Base-by-base conservation (phyloP, 1,140 invertebrate species). In the Pogonomyrmex barbatus region DNA sequence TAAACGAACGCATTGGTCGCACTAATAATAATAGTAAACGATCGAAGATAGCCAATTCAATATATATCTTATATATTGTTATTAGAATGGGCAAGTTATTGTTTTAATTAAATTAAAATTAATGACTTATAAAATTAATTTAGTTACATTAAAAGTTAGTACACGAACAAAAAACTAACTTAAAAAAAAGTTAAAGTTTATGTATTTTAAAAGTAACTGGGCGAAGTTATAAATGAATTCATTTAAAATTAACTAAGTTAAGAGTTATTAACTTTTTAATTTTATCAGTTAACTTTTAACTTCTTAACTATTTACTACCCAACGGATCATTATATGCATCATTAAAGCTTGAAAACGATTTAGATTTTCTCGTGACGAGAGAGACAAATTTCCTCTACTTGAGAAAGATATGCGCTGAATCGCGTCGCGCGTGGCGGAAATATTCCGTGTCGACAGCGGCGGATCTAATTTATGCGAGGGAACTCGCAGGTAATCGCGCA, bases 401-500 rank as follows among this genome's bases (percentile, higher is more conserved):
- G 10, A 24, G 47, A 36, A 62, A 77, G 45, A 45, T 30, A 45
- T 30, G 39, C 24, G 24, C 12, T 10, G 39, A 70, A 33, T 14
- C n/a, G n/a, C 36, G 12, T 2, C 52, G 12, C 14, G 71, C 50
- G 17, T 39, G 71, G 54, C 24, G 54, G 24, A 60, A 56, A 58
- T 58, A 45, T 77, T 77, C 39, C 36, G 63, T 45, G 67, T 10
- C n/a, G 65, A 36, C 56, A 56, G 50, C 86, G 63, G 86, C 87
- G 65, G 75, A 88, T 87, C 79, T 65, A 87, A 50, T 54, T 75
- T 81, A 50, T 60, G 42, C 42, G 56, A 63, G 75, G 24, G 24
- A 45, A 30, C 58, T 42, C n/a, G 42, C 54, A 14, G 56, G 58
- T 77, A 77, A 77, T 36, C 60, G 14, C 39, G 24, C 56, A 58